A percentile compares a stretch with the other conserved stretches of the same genome.
These are phyloP conservation scores for Lamellibrachia luymesi DNA, from an alignment of 1,140 invertebrate genomes.

Conservation along the genomic window DNA sequence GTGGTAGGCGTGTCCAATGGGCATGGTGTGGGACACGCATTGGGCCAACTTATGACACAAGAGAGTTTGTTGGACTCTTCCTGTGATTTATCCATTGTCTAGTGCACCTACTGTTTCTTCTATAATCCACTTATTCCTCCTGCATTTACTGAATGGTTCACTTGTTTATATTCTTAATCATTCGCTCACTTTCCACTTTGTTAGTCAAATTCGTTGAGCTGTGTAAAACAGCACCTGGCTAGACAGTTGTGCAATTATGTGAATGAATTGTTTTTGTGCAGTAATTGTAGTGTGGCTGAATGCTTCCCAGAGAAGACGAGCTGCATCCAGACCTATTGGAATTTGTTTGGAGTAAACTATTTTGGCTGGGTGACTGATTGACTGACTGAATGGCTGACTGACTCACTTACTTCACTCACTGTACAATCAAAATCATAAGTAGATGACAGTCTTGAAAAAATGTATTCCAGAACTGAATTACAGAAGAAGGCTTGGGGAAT, in stretches of 20 bases:
- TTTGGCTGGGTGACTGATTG: no score
- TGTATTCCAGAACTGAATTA: no score
- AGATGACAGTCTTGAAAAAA: no score
- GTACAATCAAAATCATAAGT: no score
- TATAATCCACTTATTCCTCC: not conserved
- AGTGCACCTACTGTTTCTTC: not conserved
- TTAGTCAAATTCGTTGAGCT: not conserved
- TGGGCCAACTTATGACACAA: not conserved
- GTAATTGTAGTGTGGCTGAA: not conserved
- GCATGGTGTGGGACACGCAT: not conserved
- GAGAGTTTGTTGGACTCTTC: not conserved
- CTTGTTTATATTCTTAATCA: not conserved
- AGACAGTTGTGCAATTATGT: not conserved
- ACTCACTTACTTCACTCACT: no score
- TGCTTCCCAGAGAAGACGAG: not conserved
- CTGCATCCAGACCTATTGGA: not conserved
- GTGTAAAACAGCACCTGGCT: not conserved
- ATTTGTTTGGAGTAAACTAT: not conserved
- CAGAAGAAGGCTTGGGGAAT: no score
- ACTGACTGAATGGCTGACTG: no score
- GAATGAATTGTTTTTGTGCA: not conserved
- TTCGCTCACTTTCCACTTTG: not conserved
- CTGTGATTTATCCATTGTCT: not conserved
- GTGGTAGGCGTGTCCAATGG: not conserved
- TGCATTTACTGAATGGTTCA: not conserved